Conservation (phyloP, 2,113 vertebrate species). For the Shinisaurus crocodilurus region DNA sequence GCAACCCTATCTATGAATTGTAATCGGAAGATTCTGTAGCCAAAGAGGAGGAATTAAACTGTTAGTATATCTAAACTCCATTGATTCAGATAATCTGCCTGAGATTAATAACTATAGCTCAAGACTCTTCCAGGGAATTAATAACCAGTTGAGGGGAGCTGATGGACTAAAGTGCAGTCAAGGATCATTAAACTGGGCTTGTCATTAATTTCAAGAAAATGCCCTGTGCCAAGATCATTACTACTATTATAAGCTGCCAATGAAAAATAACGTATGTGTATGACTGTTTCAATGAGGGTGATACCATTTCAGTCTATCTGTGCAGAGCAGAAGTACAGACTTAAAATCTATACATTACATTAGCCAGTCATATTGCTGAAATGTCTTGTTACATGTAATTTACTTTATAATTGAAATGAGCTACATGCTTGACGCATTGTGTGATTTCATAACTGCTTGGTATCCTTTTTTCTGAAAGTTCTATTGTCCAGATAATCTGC, state of each 20-base stretch:
- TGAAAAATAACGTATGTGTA: conserved; percentile 44
- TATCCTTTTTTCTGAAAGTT: not conserved
- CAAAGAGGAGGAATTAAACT: conserved; percentile 27
- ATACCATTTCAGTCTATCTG: conserved; percentile 8
- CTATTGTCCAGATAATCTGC: conserved; percentile 5
- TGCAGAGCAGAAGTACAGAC: conserved; percentile 29
- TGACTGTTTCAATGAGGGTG: conserved; percentile 25
- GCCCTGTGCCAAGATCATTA: conserved; percentile 36
- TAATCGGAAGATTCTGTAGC: conserved; percentile 30
- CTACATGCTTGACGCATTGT: not conserved
- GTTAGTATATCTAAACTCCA: conserved; percentile 37
- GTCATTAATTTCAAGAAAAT: conserved; percentile 56
- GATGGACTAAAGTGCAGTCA: conserved; percentile 53
- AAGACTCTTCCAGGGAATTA: conserved; percentile 37
- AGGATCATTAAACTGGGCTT: conserved; percentile 60
- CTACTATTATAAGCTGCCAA: conserved; percentile 42
- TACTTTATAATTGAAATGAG: conserved; percentile 40
- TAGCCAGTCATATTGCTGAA: conserved; percentile 11
- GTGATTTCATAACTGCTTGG: not conserved
- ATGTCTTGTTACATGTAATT: not conserved
- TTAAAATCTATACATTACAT: conserved; percentile 12
- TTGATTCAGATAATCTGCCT: conserved; percentile 53
- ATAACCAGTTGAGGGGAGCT: conserved; percentile 46
- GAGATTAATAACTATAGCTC: conserved; percentile 32
- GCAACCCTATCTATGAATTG: not conserved